Evolutionary conservation across 2,888 invertebrate genomes (phyloP), one percentile per base, ranked within the genome.

Genomic region (Coelopa pilipes): DNA sequence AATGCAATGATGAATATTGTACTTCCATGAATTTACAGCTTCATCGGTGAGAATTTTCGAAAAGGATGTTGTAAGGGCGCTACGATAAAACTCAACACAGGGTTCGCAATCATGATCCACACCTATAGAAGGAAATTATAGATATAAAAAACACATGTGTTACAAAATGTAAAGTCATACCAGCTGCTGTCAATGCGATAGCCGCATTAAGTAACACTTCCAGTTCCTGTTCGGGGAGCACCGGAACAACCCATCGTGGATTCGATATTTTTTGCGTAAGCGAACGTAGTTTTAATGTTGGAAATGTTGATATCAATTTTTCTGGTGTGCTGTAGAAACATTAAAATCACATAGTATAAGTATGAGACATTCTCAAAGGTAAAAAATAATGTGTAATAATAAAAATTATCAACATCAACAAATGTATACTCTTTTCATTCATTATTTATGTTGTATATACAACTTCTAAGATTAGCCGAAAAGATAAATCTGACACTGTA

Each of bases 1-100:
- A 81, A 98, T 98, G 89, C 96, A 97, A 87, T 93, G 94, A 88
- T 98, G 98, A 85, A 98, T 98, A 88, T 98, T 98, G 83, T 93
- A 92, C 89, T 98, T 98, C 98, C 98, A 98, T 83, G 97, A 97
- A 84, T 95, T 95, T 70, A 98, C 98, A 71, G 98, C 98, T 88
- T 98, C 98, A 88, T 98, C 98, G 19, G 97, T 97, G 83, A 98
- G 90, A 85, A 98, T 97, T 90, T 98, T 98, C 68, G 96, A 96
- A 88, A 98, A 98, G 70, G 98, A 98, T 80, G 95, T 92, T 76
- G 96, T 96, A 80, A 98, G 90, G 70, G 97, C 96, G 87, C 98
- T 97, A 82, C 95, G 92, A 89, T 97, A 97, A 89, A 98, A 98
- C 81, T 96, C 91, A 87, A 97, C 96, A 88, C 98, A 98, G 71